phyloP scores from a whole-genome alignment of 2,113 vertebrate species.

The Engraulis encrasicolus region DNA sequence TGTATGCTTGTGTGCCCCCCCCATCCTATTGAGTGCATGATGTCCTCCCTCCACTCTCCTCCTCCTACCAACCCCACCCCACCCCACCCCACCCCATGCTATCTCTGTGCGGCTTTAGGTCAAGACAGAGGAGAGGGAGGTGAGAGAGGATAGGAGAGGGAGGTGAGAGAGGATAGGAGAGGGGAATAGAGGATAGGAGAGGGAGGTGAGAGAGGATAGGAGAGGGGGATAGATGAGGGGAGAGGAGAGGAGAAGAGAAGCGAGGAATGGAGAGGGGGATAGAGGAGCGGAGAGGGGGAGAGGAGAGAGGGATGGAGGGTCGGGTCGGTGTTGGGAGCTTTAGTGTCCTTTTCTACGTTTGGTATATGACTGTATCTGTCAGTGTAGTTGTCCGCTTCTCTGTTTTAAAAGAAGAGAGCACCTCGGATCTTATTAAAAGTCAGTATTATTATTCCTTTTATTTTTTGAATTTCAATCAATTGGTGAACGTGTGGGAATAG shows the following conservation, averaged over 20 bases:
- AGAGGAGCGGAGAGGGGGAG: no score
- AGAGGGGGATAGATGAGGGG: no score
- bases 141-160: no score
- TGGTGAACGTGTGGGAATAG: slow-evolving; percentile 42
- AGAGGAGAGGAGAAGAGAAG: no score
- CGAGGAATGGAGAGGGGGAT: no score
- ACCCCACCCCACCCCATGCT: slow-evolving; percentile 40
- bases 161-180: no score
- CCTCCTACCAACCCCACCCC: not conserved
- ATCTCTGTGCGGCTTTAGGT: slow-evolving; percentile 61
- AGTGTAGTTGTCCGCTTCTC: slow-evolving; percentile 72
- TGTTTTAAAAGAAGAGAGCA: slow-evolving; percentile 66
- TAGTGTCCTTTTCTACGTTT: slow-evolving; percentile 51
- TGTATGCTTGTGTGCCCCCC: not conserved
- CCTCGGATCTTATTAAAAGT: slow-evolving; percentile 61
- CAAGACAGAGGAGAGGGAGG: slow-evolving; percentile 9
- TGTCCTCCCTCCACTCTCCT: not conserved
- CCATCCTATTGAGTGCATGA: not conserved
- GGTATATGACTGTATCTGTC: slow-evolving; percentile 25
- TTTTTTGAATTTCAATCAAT: slow-evolving; percentile 31
- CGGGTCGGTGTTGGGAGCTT: slow-evolving; percentile 58
- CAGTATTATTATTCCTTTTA: slow-evolving; percentile 74
- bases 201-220: no score
- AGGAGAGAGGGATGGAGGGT: not conserved
- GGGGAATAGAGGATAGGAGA: no score